These are phyloP conservation scores for Coccyzus lansbergi DNA, from an alignment of 2,797 vertebrate genomes.

Conservation along the genomic window DNA sequence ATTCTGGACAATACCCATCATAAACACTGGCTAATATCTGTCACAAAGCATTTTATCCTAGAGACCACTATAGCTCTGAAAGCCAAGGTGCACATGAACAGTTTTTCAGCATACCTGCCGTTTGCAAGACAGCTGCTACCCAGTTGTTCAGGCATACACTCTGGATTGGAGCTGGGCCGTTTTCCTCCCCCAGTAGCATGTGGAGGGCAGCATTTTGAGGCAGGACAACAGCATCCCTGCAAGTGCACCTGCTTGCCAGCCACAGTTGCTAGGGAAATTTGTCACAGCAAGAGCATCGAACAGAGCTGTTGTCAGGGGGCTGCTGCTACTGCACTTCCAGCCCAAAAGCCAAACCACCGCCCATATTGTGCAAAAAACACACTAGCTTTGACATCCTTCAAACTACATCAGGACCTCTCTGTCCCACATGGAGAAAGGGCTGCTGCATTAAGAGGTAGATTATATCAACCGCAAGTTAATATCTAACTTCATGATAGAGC, in stretches of 20 bases:
- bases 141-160: neutral
- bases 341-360: neutral
- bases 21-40: neutral
- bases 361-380: neutral
- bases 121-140: neutral
- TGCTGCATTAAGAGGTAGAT: accelerated
- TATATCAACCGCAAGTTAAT: neutral
- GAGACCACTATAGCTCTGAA: neutral
- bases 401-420: neutral
- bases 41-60: neutral
- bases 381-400: neutral
- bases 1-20: neutral
- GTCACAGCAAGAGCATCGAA: neutral
- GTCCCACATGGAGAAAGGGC: neutral
- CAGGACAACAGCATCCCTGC: neutral
- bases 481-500: neutral
- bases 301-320: neutral
- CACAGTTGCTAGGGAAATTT: neutral
- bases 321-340: neutral
- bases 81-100: neutral
- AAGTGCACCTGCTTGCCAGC: neutral
- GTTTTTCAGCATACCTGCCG: neutral
- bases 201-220: accelerated
- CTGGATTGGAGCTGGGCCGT: accelerated
- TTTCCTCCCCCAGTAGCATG: neutral